Conservation (phyloP, 2,888 invertebrate species). For the Idaea straminata region DNA sequence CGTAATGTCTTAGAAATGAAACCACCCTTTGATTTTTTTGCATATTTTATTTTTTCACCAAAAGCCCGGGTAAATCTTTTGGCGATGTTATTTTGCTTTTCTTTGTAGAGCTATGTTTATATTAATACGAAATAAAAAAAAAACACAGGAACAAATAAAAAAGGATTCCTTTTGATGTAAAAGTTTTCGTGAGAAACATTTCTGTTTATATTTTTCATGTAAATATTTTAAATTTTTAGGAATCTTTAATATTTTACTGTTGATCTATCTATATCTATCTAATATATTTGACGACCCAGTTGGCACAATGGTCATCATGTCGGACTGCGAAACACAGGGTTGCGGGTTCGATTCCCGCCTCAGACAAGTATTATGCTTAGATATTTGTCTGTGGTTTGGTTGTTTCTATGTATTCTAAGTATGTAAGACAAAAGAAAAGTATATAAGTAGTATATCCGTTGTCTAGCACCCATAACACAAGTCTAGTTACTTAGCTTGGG, state of each 20-base stretch:
- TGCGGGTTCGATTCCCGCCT: too few species aligned
- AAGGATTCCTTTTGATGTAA: background rate
- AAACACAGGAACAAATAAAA: background rate
- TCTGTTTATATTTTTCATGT: background rate
- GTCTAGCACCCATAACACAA: too few species aligned
- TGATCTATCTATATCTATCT: background rate
- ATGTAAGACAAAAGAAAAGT: too few species aligned
- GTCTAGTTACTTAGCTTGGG: too few species aligned
- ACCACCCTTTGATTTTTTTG: conserved; percentile 52
- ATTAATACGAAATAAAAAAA: conserved; percentile 15
- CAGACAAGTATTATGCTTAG: too few species aligned
- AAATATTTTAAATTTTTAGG: background rate
- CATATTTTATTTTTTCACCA: conserved; percentile 38
- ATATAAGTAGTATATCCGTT: too few species aligned
- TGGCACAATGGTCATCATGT: too few species aligned
- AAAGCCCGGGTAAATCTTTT: conserved; percentile 23
- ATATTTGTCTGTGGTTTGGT: too few species aligned
- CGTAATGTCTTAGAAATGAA: conserved; percentile 43
- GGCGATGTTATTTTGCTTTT: conserved; percentile 33
- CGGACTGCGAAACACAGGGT: too few species aligned
- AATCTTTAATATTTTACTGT: background rate
- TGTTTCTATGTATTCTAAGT: too few species aligned
- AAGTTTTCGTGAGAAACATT: background rate
- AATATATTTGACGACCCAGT: too few species aligned
- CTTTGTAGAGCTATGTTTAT: conserved; percentile 23